Evolutionary conservation across 2,113 vertebrate genomes (phyloP), one percentile per base, ranked within the genome.

Genomic region (Butorides virescens): DNA sequence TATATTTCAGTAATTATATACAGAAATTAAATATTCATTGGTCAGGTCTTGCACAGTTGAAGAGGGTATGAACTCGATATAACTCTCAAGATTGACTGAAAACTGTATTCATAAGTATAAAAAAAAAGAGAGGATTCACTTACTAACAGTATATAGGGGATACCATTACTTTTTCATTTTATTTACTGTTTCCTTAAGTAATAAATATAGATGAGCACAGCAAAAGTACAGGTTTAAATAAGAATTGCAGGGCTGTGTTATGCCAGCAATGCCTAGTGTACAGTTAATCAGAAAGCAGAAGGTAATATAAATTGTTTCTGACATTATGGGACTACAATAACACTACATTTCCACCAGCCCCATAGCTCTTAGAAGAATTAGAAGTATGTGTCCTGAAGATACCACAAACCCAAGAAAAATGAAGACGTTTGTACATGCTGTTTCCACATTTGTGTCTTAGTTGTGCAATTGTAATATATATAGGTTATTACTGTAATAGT

Each of bases 301-400:
- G 53, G 80, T 70, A 87, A 93, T 85, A 96, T 86, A 97, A 96
- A 94, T 94, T 93, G 91, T 94, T 93, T 80, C 74, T 95, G 94
- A 94, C 92, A 82, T 92, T 82, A 88, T 73, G 80, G 46, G 62
- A 92, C 84, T 87, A 62, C 76, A 95, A 94, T 75, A 93, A 89
- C 66, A 58, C 72, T 94, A 76, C 72, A 84, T 92, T 90, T 78
- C 86, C 65, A 95, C 70, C 70, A 92, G 61, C 39, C 61, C 30
- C 0, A 0, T 72, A 85, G 65, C 87, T 89, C 49, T 89, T 87
- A 44, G 44, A 71, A 66, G 76, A 77, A 87, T 83, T 65, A 84
- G 72, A 73, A 93, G 56, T 59, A 78, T 72, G 84, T 67, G 78
- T 82, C 46, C 90, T 82, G 73, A 86, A 89, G 83, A 96, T 84